A percentile compares a stretch with the other conserved stretches of the same genome.
These are phyloP conservation scores for Fregetta grallaria DNA, from an alignment of 2,113 vertebrate genomes.

Conservation along the genomic window DNA sequence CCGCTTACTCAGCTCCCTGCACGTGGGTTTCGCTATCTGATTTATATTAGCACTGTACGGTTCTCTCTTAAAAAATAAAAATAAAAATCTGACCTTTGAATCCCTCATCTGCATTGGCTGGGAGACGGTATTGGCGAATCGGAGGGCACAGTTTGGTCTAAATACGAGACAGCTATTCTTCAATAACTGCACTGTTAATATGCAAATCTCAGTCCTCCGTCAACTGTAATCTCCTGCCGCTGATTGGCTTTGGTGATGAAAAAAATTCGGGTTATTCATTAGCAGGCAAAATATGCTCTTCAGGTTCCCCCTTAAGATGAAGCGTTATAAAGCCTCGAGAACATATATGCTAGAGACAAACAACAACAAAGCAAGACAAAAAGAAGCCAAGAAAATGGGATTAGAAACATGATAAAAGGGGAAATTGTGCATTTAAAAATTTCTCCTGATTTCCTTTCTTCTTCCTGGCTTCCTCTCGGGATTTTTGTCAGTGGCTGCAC, in stretches of 20 bases:
- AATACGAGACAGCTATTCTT: neutral
- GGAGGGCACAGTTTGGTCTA: neutral
- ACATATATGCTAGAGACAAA: neutral
- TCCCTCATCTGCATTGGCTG: neutral
- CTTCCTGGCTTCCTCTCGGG: neutral
- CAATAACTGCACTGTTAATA: conserved; percentile 27
- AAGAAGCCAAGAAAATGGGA: neutral
- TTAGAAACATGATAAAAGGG: neutral
- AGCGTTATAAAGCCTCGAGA: neutral
- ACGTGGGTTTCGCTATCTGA: neutral
- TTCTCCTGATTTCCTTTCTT: neutral
- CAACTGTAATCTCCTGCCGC: neutral
- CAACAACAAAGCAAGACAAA: neutral
- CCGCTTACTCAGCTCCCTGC: neutral
- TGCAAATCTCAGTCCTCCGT: conserved; percentile 6
- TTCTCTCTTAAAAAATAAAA: neutral
- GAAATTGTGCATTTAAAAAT: neutral
- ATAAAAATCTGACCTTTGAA: neutral
- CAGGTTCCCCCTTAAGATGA: conserved; percentile 7
- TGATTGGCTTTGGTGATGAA: conserved; percentile 26
- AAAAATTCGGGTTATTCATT: conserved; percentile 16
- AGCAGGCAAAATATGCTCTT: neutral
- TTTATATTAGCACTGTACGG: neutral
- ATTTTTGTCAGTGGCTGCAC: conserved; percentile 6
- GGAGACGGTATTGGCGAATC: neutral